Evolutionary conservation across 1,140 invertebrate species (phyloP), one percentile per base, ranked within the genome.

Genomic region (Halesus radiatus): DNA sequence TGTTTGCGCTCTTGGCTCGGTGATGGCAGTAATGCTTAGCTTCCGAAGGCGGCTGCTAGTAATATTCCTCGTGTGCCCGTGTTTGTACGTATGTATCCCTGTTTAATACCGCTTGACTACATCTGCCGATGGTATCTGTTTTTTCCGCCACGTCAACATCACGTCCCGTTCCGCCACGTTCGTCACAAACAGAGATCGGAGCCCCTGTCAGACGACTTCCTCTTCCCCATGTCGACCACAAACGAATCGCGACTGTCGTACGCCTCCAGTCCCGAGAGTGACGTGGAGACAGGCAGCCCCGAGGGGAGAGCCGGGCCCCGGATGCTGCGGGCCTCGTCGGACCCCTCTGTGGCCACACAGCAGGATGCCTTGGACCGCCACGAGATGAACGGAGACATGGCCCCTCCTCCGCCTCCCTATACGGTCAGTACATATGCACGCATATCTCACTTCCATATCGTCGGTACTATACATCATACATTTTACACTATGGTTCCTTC

Each of bases 191-290:
- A 89, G 88, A 87, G 89, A 82, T 88, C 95, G 89, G 95, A 96
- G 91, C 94, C 94, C 89, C 91, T 96, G 88, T 95, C 95, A 85
- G 95, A 96, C 91, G 97, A 99, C 92, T 98, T 99, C 93, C 94
- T 99, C 86, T 99, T 99, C 92, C 98, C 98, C 85, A 98, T 98
- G 96, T 96, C 96, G 83, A 96, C 96, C 89, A 88, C 91, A 77
- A 89, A 87, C 23, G 89, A 89, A 85, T 91, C 91, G 84, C 94
- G 97, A 85, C 91, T 98, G 82, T 98, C 97, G 86, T 98, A 98
- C 90, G 97, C 97, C 81, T 98, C 96, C 85, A 98, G 96, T 86
- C 97, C 97, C 83, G 97, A 98, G 90, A 97, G 95, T 87, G 97
- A 99, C 89, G 91, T 96, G 86, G 97, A 98, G 90, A 91, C 96